Evolutionary conservation across 1,140 invertebrate genomes (phyloP).

Genomic region (Heliothis virescens): DNA sequence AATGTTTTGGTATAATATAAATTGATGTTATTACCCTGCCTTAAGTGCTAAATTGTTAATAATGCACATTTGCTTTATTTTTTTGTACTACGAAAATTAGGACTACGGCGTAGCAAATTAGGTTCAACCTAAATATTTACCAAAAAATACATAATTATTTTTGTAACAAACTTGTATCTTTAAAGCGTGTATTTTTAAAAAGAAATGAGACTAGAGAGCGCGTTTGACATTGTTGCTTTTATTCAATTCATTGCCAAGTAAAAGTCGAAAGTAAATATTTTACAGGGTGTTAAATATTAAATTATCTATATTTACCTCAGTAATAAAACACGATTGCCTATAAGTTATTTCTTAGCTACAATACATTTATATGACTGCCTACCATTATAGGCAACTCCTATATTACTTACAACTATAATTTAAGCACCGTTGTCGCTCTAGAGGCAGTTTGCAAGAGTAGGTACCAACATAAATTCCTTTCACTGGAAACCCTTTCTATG

Average conservation of each 20-base stretch:
- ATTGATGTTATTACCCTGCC: neutral
- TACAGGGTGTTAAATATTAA: neutral
- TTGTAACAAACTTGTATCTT: neutral
- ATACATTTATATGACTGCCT: conserved; percentile 10
- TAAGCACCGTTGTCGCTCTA: conserved; percentile 31
- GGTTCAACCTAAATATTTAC: neutral
- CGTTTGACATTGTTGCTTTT: too few relatives aligned
- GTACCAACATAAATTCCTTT: conserved; percentile 55
- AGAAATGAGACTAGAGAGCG: neutral
- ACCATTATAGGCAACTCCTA: conserved; percentile 12
- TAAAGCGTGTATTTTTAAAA: neutral
- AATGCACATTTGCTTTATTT: conserved; percentile 1
- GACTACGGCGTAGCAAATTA: conserved; percentile 25
- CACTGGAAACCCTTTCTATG: conserved; percentile 51
- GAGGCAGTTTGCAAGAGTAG: conserved; percentile 25
- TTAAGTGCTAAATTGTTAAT: neutral
- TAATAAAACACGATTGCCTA: neutral
- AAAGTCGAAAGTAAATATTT: neutral
- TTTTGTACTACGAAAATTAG: conserved; percentile 12
- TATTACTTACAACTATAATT: conserved; percentile 46
- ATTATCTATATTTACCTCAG: neutral
- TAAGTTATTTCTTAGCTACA: neutral
- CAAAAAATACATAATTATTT: neutral
- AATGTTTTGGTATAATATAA: neutral
- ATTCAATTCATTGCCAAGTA: too few relatives aligned